Evolutionary conservation across 2,888 invertebrate species (phyloP).

Genomic region (Marasmarcha lunaedactyla): DNA sequence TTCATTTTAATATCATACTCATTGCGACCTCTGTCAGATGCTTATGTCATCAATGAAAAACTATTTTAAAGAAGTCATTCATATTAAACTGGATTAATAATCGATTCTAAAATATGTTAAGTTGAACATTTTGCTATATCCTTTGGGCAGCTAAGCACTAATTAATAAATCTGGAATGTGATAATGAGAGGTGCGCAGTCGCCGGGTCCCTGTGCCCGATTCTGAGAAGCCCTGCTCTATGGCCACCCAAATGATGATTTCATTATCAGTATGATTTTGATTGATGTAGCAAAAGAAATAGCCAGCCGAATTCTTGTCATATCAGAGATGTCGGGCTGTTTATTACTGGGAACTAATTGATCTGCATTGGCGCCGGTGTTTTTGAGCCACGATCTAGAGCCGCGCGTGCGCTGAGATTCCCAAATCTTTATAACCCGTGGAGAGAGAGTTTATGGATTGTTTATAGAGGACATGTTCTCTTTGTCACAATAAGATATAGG

Average conservation of each 20-base stretch:
- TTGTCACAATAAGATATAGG: too few relatives aligned
- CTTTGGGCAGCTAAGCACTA: conserved; percentile 31
- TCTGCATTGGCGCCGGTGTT: conserved; percentile 55
- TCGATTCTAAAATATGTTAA: conserved; percentile 11
- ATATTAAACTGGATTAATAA: conserved; percentile 20
- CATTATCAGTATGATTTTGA: conserved; percentile 71
- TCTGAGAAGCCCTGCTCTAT: conserved; percentile 59
- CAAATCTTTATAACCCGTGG: too few relatives aligned
- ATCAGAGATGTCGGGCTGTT: conserved; percentile 56
- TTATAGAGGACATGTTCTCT: too few relatives aligned
- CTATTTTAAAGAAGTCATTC: conserved; percentile 4
- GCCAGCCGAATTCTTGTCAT: conserved; percentile 58
- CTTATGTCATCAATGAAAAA: too few relatives aligned
- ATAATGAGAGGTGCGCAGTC: conserved; percentile 48
- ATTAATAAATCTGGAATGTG: conserved; percentile 69
- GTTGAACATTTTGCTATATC: too few relatives aligned
- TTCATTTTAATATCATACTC: too few relatives aligned
- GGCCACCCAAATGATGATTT: conserved; percentile 71
- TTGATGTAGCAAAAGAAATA: conserved; percentile 65
- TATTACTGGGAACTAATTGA: conserved; percentile 67
- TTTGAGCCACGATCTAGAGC: conserved; percentile 29
- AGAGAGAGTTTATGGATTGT: too few relatives aligned
- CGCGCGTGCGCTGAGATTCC: neutral
- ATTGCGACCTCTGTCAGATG: too few relatives aligned
- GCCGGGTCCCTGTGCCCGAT: conserved; percentile 26